Percentiles rank a stretch among this genome's conserved stretches.
Conservation (phyloP, 2,888 invertebrate species). For the Megastigmus dorsalis region DNA sequence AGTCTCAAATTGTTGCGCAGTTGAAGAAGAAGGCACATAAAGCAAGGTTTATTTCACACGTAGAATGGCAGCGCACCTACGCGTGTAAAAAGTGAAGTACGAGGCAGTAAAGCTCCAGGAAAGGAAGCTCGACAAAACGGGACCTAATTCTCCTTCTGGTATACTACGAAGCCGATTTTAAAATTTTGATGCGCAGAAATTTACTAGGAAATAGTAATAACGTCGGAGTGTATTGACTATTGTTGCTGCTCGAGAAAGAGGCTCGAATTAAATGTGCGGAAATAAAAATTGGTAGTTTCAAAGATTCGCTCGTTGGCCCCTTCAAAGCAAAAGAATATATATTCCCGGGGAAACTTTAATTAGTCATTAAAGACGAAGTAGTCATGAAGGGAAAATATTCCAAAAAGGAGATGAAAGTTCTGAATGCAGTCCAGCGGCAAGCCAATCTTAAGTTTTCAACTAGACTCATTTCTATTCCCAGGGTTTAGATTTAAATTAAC, state of each 20-base stretch:
- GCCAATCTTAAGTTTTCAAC: slow-evolving; percentile 50
- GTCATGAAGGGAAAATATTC: slow-evolving; percentile 31
- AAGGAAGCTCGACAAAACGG: slow-evolving; percentile 3
- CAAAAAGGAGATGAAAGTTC: slow-evolving; percentile 24
- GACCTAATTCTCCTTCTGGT: not conserved
- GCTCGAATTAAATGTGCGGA: not conserved
- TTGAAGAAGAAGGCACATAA: not conserved
- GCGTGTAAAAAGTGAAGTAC: slow-evolving; percentile 19
- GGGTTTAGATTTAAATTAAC: slow-evolving; percentile 42
- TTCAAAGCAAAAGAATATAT: not conserved
- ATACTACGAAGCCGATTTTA: not conserved
- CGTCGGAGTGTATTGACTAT: not conserved
- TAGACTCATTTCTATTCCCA: slow-evolving; percentile 48
- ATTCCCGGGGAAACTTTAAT: slow-evolving; percentile 46
- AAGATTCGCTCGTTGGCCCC: not conserved
- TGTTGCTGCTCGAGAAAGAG: not conserved
- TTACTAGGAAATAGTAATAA: not conserved
- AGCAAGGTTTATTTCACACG: slow-evolving; percentile 8
- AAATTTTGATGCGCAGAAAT: slow-evolving; percentile 9
- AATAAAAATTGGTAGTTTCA: not conserved
- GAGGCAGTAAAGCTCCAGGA: slow-evolving; percentile 10
- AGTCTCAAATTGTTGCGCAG: not conserved
- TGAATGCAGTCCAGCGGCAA: slow-evolving; percentile 2
- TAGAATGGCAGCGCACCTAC: slow-evolving; percentile 10
- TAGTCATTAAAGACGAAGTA: slow-evolving; percentile 37